phyloP scores from a whole-genome alignment of 2,888 invertebrate species.

The Cyaniris semiargus region DNA sequence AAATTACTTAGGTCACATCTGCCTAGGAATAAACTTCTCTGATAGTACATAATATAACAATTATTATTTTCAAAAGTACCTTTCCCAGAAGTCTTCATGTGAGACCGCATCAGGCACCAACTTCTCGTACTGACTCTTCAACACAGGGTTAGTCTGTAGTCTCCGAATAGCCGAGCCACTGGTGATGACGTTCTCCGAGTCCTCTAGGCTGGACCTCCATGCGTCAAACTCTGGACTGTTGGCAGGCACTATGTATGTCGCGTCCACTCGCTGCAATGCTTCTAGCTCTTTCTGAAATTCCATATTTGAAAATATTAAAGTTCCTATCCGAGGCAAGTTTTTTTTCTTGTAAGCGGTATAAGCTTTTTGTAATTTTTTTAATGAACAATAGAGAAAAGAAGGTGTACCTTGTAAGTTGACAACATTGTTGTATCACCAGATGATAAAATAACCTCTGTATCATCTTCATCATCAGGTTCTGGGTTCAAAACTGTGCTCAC shows the following conservation, averaged over 20 bases:
- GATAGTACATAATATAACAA: no score
- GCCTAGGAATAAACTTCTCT: no score
- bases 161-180: conserved; percentile 52
- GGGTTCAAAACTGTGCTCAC: conserved; percentile 86
- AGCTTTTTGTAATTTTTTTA: no score
- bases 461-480: conserved; percentile 85
- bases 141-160: conserved; percentile 64
- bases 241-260: conserved; percentile 87
- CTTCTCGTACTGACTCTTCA: conserved; percentile 82
- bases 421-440: conserved; percentile 85
- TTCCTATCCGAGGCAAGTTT: not conserved
- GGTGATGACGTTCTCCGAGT: conserved; percentile 49
- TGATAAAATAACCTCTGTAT: conserved; percentile 84
- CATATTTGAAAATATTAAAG: not conserved
- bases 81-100: conserved; percentile 89
- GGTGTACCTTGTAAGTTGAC: conserved; percentile 74
- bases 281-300: conserved; percentile 82
- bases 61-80: conserved; percentile 58
- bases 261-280: conserved; percentile 85
- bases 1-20: no score
- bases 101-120: conserved; percentile 87
- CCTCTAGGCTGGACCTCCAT: conserved; percentile 65
- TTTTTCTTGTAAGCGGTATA: no score
- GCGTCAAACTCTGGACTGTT: conserved; percentile 73
- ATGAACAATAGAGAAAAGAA: no score